Conservation (phyloP, 2,888 invertebrate genomes). For the Metopia argyrocephala region DNA sequence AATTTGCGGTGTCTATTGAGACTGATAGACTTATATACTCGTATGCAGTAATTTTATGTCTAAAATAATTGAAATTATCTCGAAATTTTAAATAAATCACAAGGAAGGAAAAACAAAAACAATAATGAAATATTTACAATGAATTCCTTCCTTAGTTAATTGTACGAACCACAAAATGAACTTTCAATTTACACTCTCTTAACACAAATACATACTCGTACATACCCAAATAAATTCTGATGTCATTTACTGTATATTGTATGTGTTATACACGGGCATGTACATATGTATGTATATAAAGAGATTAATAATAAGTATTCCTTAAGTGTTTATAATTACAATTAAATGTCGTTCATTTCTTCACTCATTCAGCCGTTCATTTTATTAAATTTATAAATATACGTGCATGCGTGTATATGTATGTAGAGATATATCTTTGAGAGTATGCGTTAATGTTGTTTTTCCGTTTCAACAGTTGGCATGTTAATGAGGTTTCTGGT, state of each 20-base stretch:
- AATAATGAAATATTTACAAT: slow-evolving; percentile 12
- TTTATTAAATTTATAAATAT: not conserved
- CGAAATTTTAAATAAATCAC: slow-evolving; percentile 26
- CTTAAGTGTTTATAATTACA: slow-evolving; percentile 20
- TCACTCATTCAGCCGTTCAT: not conserved
- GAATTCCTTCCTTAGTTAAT: slow-evolving; percentile 61
- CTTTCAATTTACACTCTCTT: slow-evolving; percentile 47
- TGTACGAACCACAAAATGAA: slow-evolving; percentile 60
- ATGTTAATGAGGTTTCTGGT: slow-evolving; percentile 27
- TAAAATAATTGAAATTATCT: slow-evolving; percentile 48
- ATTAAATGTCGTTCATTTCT: slow-evolving; percentile 10
- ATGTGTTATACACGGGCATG: not conserved
- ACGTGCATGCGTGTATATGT: not conserved
- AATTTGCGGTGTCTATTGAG: not conserved
- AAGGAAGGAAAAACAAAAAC: slow-evolving; percentile 5
- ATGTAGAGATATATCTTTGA: not conserved
- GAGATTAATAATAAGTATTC: not conserved
- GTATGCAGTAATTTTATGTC: slow-evolving; percentile 43
- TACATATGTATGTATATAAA: no score
- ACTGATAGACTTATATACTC: not conserved
- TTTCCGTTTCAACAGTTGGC: not conserved
- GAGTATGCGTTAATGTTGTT: not conserved
- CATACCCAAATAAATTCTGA: no score
- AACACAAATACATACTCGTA: not conserved
- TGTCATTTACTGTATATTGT: no score